phyloP scores from a whole-genome alignment of 2,113 vertebrate species.

The Sinocyclocheilus anshuiensis region DNA sequence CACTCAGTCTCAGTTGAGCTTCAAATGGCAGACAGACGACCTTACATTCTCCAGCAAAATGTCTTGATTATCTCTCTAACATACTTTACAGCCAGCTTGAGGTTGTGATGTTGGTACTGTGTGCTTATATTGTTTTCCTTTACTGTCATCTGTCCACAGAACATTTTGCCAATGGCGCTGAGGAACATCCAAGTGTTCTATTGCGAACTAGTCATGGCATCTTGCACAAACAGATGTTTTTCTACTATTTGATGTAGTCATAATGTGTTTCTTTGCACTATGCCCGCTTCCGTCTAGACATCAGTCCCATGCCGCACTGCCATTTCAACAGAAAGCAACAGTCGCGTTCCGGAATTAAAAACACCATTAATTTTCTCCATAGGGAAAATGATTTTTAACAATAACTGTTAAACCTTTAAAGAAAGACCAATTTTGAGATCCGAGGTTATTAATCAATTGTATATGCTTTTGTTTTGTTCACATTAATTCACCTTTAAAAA shows the following conservation, averaged over 20 bases:
- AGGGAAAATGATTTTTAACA: too few species aligned
- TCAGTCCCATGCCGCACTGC: neutral
- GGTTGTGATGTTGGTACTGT: neutral
- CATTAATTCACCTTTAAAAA: too few species aligned
- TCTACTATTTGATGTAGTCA: neutral
- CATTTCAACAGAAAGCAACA: neutral
- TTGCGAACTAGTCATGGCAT: neutral
- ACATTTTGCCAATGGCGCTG: neutral
- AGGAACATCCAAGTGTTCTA: slow-evolving; percentile 1
- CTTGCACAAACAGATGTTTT: slow-evolving; percentile 10
- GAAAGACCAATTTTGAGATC: too few species aligned
- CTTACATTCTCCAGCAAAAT: neutral
- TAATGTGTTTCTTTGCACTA: neutral
- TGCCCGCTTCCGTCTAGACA: neutral
- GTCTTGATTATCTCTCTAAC: neutral
- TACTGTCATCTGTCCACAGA: neutral
- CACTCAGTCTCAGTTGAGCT: neutral
- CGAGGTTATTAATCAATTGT: too few species aligned
- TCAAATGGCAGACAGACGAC: neutral
- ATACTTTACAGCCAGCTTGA: neutral
- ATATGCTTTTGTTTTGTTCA: too few species aligned
- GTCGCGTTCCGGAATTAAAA: too few species aligned
- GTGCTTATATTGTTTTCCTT: neutral
- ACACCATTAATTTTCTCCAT: too few species aligned
- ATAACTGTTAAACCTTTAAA: too few species aligned